A percentile compares a stretch with the other conserved stretches of the same genome.
phyloP scores from a whole-genome alignment of 2,888 invertebrate genomes.

The Nasonia oneida region DNA sequence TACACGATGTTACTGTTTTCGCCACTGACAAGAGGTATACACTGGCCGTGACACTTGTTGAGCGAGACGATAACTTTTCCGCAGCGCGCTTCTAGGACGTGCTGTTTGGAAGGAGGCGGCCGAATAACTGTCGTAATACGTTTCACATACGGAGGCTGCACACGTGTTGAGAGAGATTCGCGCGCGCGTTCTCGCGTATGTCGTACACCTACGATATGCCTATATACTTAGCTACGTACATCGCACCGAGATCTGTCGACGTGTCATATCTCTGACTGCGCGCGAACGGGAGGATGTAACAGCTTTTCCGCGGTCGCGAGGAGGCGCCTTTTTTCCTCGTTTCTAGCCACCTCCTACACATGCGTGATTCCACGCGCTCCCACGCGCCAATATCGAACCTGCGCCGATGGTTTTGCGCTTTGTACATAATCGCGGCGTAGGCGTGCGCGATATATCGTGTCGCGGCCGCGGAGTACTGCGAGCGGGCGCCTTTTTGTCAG shows the following conservation, averaged over 20 bases:
- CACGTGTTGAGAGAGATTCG: constrained; percentile 1
- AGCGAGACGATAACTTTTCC: background rate
- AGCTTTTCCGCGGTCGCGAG: background rate
- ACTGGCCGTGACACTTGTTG: constrained; percentile 49
- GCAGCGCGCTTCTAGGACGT: background rate
- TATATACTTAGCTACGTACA: background rate
- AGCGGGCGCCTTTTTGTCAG: background rate
- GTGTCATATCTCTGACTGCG: constrained; percentile 35
- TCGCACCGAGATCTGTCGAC: constrained; percentile 10
- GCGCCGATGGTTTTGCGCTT: background rate
- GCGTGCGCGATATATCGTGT: too few species aligned
- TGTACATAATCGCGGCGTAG: background rate
- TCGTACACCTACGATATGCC: too few species aligned
- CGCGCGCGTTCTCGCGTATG: background rate
- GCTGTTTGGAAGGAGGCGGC: background rate
- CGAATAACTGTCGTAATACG: background rate
- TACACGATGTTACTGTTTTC: background rate
- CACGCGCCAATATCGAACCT: constrained; percentile 10
- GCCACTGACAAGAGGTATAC: background rate
- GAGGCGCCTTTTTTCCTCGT: background rate
- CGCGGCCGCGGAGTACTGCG: too few species aligned
- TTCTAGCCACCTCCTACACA: background rate
- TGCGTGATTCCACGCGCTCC: constrained; percentile 1
- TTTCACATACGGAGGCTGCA: background rate
- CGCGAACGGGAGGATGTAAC: background rate